Base-by-base conservation (phyloP, 2,113 vertebrate species). In the Steatornis caripensis region DNA sequence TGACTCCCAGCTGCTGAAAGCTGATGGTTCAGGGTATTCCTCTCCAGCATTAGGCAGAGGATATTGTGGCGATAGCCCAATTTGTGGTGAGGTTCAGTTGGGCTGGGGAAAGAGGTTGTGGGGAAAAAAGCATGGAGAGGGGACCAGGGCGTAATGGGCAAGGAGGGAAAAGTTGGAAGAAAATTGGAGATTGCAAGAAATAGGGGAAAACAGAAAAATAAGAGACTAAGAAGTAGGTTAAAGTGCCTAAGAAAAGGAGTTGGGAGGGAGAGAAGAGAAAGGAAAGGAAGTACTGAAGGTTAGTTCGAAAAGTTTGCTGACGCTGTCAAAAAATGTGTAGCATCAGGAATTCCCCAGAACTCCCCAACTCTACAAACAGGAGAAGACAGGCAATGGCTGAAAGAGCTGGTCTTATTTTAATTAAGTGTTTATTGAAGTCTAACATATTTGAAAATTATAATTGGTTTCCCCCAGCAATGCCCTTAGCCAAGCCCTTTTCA, bases 351-450 rank as follows among this genome's bases (percentile, higher is more conserved):
- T 95, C 78, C 85, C 79, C 90, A 92, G 79, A 95, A 97, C 49
- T 90, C 71, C 34, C 32, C 64, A 93, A 64, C 51, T 92, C 68
- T 88, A 80, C 64, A 95, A 95, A 92, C 30, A 93, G 84, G 69
- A 95, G 93, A 96, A 95, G 75, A 77, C 75, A 88, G 82, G 91
- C 87, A 82, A 61, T 51, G 72, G 46, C 90, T 95, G 90, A 88
- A 96, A 92, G 68, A 89, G 76, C 23, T 66, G 71, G 87, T 75
- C 83, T 92, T 89, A 77, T 76, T 96, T 96, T 97, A 97, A 94
- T 97, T 93, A 96, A 97, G 93, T 96, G 96, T 95, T 97, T 96
- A 89, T 91, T 97, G 95, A 96, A 96, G 58, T 86, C 92, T 90
- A 86, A 74, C 88, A 20, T 96, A 93, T 94, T 96, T 96, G 80